phyloP scores from a whole-genome alignment of 2,113 vertebrate genomes.

The Crotalus horridus region DNA sequence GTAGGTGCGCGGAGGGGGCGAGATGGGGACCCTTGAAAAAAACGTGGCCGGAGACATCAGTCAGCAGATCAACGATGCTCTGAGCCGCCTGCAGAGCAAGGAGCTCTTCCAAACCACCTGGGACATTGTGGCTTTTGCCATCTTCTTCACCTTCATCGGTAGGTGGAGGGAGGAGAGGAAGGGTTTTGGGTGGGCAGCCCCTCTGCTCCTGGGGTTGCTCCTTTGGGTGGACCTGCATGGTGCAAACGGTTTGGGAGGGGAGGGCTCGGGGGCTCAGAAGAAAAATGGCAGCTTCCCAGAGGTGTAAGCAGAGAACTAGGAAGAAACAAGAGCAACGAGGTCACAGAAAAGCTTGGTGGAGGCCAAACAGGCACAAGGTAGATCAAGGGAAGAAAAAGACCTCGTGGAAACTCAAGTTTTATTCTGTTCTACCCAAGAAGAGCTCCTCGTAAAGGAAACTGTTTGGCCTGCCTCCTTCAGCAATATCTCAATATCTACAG shows the following conservation, averaged over 20 bases:
- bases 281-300: background rate
- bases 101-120: conserved; percentile 79
- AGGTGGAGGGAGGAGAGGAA: conserved; percentile 34
- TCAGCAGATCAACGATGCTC: conserved; percentile 67
- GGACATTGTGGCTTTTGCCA: conserved; percentile 75
- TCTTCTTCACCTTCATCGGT: conserved; percentile 81
- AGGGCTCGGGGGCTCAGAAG: background rate
- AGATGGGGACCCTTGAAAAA: background rate
- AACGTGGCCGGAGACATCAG: conserved; percentile 56
- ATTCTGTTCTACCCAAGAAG: background rate
- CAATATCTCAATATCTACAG: background rate
- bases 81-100: conserved; percentile 69
- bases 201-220: background rate
- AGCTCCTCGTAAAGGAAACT: background rate
- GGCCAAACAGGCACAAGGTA: background rate
- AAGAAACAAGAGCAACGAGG: background rate
- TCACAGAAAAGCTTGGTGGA: background rate
- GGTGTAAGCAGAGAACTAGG: background rate
- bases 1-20: background rate
- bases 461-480: background rate
- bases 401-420: background rate
- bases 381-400: background rate
- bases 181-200: background rate
- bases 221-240: background rate
- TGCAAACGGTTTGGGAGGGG: rapidly evolving